Evolutionary conservation across 2,888 invertebrate genomes (phyloP), one percentile per base, ranked within the genome.

Genomic region (Sarcophaga caerulescens): DNA sequence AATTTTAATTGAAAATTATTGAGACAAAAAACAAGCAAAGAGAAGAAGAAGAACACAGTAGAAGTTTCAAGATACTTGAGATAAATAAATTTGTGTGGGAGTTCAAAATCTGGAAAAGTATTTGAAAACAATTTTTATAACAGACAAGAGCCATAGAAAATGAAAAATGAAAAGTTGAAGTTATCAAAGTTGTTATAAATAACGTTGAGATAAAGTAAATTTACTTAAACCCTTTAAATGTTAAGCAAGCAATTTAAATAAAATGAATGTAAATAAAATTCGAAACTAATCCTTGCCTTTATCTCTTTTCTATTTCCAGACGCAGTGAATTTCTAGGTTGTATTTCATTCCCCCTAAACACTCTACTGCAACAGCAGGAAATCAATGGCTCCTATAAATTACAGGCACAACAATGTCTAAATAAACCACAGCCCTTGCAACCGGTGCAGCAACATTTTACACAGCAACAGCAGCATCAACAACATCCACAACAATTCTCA

Each of bases 301-400:
- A 52, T 52, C 17, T 52, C 17, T 52, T 11, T 59, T 8, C 57
- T 0, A 44, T 80, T 73, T 19, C 21, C 95, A 98, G 98, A 94
- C 96, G 97, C 94, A 98, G 97, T 94, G 98, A 98, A 94, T 97
- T 98, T 94, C 94, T 98, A 94, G 98, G 98, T 95, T 98, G 98
- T 94, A 96, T 97, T 96, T 97, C 97, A 93, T 97, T 98, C 94
- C 96, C 97, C 90, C 94, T 98, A 90, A 96, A 96, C 94, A 95
- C 97, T 95, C 96, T 96, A 89, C 94, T 96, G 94, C 95, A 95
- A 92, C 95, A 95, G 92, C 95, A 95, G 95, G 95, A 89, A 80
- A 89, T 91, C 81, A 91, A 96, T 94, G 97, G 97, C 90, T 95
- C 96, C 89, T 97, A 95, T 94, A 96, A 95, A 93, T 94, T 97